phyloP scores from a whole-genome alignment of 2,797 vertebrate species.

The Hirundo rustica region DNA sequence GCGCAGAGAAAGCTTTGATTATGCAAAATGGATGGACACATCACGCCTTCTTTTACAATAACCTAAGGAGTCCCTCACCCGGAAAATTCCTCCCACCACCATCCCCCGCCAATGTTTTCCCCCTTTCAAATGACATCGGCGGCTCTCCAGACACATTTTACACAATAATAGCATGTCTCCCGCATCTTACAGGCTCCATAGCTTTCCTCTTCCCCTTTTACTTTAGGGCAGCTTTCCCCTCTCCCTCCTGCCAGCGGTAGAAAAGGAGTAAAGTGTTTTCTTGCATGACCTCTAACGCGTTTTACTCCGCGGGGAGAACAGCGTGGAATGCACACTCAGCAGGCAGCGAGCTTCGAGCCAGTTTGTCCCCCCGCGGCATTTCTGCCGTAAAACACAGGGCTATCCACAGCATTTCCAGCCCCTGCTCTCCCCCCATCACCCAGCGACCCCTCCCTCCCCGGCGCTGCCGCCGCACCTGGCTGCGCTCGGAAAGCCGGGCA shows the following conservation, averaged over 20 bases:
- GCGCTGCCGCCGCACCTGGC: constrained; percentile 53
- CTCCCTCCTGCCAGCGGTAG: neutral
- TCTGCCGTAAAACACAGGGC: constrained; percentile 41
- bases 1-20: constrained; percentile 38
- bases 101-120: neutral
- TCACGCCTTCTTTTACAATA: constrained; percentile 12
- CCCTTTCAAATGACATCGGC: neutral
- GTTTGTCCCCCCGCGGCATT: constrained; percentile 57
- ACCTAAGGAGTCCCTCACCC: constrained; percentile 27
- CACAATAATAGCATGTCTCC: neutral
- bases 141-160: constrained; percentile 3
- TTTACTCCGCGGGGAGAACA: constrained; percentile 48
- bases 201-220: neutral
- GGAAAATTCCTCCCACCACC: constrained; percentile 29
- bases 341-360: neutral
- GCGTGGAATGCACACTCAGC: constrained; percentile 60
- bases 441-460: neutral
- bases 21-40: constrained; percentile 67
- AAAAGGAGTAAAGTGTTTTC: constrained; percentile 60
- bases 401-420: neutral
- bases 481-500: constrained; percentile 24
- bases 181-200: constrained; percentile 47
- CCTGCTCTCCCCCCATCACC: neutral
- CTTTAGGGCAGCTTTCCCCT: neutral
- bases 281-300: constrained; percentile 73